Evolutionary conservation across 2,797 vertebrate species (phyloP).

Genomic region (Sebastes umbrosus): DNA sequence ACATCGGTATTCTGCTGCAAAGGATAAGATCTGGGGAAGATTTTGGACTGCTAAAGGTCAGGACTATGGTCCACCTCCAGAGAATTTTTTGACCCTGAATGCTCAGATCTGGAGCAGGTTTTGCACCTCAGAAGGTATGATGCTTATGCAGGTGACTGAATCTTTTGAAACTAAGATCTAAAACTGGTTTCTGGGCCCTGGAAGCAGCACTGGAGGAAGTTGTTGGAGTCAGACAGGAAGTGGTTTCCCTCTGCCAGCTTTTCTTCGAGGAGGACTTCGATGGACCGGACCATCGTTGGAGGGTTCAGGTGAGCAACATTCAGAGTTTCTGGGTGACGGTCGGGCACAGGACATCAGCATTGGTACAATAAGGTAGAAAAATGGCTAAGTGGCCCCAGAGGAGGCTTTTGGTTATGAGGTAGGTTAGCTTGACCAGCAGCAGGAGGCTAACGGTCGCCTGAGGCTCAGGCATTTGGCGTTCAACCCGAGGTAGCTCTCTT

Average conservation of each 20-base stretch:
- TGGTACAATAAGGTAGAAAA: neutral
- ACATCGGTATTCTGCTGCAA: neutral
- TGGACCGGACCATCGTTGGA: neutral
- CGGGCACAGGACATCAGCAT: conserved; percentile 37
- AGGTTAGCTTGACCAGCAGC: conserved; percentile 70
- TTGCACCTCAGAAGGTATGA: neutral
- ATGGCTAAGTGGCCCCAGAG: conserved; percentile 4
- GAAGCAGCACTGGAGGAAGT: neutral
- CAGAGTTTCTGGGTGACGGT: neutral
- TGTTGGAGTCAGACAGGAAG: neutral
- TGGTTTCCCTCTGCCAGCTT: neutral
- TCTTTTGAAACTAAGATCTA: neutral
- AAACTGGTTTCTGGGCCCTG: neutral
- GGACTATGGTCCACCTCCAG: neutral
- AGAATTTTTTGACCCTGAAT: neutral
- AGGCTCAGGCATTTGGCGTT: conserved; percentile 30
- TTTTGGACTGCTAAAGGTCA: neutral
- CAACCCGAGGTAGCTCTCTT: conserved; percentile 78
- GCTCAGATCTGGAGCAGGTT: neutral
- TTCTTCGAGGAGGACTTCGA: neutral
- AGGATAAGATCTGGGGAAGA: neutral
- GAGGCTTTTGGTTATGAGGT: conserved; percentile 77
- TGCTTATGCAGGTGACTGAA: neutral
- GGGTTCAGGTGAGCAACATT: neutral
- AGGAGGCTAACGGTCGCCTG: conserved; percentile 41